Percentiles rank a stretch among this genome's conserved stretches.
These are phyloP conservation scores for Galeopterus variegatus DNA, from an alignment of 2,113 vertebrate species.

Conservation along the genomic window DNA sequence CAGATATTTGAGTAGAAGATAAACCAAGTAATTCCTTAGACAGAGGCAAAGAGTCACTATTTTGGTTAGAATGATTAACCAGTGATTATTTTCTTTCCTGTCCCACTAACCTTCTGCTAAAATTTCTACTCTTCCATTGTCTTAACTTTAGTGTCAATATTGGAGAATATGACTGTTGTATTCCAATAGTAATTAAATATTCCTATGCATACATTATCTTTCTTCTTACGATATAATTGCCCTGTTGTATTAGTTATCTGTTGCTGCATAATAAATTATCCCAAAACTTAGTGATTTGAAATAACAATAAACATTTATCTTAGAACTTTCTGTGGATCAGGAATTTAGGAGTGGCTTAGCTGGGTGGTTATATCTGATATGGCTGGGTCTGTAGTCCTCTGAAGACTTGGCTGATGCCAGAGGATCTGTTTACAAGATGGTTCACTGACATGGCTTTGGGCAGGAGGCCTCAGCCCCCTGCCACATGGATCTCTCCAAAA, in stretches of 20 bases:
- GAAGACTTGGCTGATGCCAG: background rate
- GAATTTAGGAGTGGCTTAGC: background rate
- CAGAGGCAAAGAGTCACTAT: background rate
- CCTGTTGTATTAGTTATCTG: background rate
- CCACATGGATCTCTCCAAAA: background rate
- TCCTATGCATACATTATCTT: background rate
- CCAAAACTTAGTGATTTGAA: background rate
- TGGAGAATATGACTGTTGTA: background rate
- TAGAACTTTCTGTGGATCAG: background rate
- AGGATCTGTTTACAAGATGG: background rate
- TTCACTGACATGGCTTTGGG: background rate
- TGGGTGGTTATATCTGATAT: background rate
- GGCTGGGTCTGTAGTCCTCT: background rate
- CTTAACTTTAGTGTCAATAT: background rate
- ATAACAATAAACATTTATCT: background rate
- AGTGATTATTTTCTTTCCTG: background rate
- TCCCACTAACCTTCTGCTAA: background rate
- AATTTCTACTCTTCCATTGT: background rate
- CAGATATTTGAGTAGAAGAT: background rate
- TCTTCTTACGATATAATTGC: background rate
- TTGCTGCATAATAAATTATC: background rate
- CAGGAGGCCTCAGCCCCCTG: background rate
- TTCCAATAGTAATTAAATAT: background rate
- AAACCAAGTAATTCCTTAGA: background rate
- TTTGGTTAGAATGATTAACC: background rate